phyloP scores from a whole-genome alignment of 2,888 invertebrate genomes.

The Sepioteuthis lessoniana region DNA sequence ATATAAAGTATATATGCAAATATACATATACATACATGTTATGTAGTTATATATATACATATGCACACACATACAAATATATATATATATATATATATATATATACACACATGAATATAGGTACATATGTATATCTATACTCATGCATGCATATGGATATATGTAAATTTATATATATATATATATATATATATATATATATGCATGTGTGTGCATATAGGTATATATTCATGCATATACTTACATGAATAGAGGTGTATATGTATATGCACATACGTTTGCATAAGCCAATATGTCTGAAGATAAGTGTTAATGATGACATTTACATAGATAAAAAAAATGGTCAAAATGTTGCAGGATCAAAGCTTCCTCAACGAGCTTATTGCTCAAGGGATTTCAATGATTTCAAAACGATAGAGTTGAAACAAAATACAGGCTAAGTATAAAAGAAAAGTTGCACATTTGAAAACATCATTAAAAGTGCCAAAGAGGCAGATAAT shows the following conservation, averaged over 20 bases:
- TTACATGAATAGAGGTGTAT: not conserved
- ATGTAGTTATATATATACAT: no score
- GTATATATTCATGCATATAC: not conserved
- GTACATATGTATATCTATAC: no score
- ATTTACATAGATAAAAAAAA: not conserved
- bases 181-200: no score
- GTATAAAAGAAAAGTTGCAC: not conserved
- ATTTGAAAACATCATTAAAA: not conserved
- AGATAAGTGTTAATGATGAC: not conserved
- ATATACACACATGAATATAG: no score
- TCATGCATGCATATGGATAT: not conserved
- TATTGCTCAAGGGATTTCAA: not conserved
- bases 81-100: no score
- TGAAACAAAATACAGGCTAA: not conserved
- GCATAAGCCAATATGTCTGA: not conserved
- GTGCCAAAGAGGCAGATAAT: not conserved
- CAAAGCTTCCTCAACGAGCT: not conserved
- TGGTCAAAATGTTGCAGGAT: not conserved
- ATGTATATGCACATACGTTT: not conserved
- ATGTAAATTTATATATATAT: not conserved
- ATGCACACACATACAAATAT: no score
- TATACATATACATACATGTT: no score
- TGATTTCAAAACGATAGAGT: not conserved
- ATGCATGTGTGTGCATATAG: no score
- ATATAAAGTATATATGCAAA: no score